phyloP scores from a whole-genome alignment of 23 tunicate species.

The Ascidia mentula region DNA sequence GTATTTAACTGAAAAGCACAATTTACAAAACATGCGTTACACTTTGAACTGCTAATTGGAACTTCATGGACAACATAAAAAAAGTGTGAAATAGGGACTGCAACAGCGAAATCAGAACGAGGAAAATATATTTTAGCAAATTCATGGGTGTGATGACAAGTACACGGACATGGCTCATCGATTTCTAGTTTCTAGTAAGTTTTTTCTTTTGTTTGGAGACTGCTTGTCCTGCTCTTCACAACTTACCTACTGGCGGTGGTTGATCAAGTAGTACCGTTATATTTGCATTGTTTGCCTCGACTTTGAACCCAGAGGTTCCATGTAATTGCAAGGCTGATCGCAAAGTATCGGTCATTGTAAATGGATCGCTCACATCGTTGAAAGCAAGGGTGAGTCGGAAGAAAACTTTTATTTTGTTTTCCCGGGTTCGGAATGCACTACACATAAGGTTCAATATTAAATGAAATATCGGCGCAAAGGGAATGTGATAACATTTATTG shows the following conservation, averaged over 20 bases:
- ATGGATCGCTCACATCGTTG: constrained; percentile 71
- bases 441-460: too few relatives aligned
- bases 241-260: constrained; percentile 14
- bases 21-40: not conserved
- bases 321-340: not conserved
- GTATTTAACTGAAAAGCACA: not conserved
- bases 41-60: not conserved
- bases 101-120: too few relatives aligned
- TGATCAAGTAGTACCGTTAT: constrained; percentile 2
- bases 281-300: constrained; percentile 9
- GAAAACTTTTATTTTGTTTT: constrained; percentile 40
- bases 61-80: not conserved
- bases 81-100: not conserved
- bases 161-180: too few relatives aligned
- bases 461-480: too few relatives aligned
- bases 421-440: constrained; percentile 31
- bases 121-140: too few relatives aligned
- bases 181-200: too few relatives aligned
- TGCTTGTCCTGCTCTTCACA: too few relatives aligned
- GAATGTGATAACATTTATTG: too few relatives aligned
- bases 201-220: too few relatives aligned
- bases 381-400: constrained; percentile 29
- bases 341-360: constrained; percentile 36
- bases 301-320: not conserved
- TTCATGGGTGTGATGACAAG: too few relatives aligned